A percentile compares a stretch with the other conserved stretches of the same genome.
These are phyloP conservation scores for Goniozus legneri DNA, from an alignment of 1,140 invertebrate species.

Conservation along the genomic window DNA sequence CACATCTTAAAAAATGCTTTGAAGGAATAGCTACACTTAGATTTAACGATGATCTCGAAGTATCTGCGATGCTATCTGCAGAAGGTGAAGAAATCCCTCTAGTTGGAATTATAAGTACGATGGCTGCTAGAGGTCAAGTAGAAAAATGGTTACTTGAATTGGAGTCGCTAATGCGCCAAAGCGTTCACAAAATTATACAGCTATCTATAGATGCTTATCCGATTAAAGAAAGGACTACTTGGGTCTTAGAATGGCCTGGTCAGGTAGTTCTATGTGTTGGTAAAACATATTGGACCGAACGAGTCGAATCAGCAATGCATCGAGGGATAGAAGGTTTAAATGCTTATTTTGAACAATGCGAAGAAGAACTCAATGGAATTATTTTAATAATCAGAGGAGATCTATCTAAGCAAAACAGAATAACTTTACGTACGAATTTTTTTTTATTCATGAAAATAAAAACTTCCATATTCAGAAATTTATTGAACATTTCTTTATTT, in stretches of 20 bases:
- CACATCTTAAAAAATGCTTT: conserved; percentile 94
- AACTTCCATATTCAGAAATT: background rate
- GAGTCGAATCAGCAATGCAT: conserved; percentile 73
- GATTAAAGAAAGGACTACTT: conserved; percentile 62
- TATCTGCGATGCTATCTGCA: conserved; percentile 84
- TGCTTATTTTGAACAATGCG: conserved; percentile 31
- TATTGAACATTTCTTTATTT: conserved; percentile 11
- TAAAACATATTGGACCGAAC: conserved; percentile 83
- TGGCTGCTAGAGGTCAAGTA: conserved; percentile 84
- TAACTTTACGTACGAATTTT: conserved; percentile 68
- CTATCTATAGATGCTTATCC: conserved; percentile 68
- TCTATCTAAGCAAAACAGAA: conserved; percentile 82
- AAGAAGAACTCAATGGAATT: conserved; percentile 74
- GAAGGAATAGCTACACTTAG: conserved; percentile 83
- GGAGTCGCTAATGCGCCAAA: conserved; percentile 84
- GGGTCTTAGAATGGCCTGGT: conserved; percentile 86
- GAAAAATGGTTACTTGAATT: conserved; percentile 95
- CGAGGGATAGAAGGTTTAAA: conserved; percentile 49
- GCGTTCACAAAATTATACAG: conserved; percentile 67
- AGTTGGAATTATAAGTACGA: conserved; percentile 78
- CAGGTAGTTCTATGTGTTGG: conserved; percentile 87
- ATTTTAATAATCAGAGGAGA: conserved; percentile 83
- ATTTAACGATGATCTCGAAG: conserved; percentile 84
- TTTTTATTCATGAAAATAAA: conserved; percentile 4
- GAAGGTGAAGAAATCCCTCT: conserved; percentile 84